Evolutionary conservation across 2,888 invertebrate species (phyloP), one percentile per base, ranked within the genome.

Genomic region (Tricholauxania praeusta): DNA sequence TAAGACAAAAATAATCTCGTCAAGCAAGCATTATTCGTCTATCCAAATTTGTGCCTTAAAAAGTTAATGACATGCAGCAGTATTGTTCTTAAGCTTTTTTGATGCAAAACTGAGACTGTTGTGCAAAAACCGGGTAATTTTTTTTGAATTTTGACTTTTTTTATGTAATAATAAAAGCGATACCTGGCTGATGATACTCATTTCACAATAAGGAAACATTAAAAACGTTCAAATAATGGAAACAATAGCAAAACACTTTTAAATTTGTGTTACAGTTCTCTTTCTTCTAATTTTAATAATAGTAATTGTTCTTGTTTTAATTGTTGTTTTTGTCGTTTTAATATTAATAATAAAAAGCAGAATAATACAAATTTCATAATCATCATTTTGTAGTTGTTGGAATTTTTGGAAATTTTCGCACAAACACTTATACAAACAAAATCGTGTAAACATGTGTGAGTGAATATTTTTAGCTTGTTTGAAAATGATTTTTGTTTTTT

Each of bases 281-380:
- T 65, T 65, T 59, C 48, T 32, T 52, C 19, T 49, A 22, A 14
- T 72, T 60, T 67, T 67, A 39, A 51, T 59, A 72, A 68, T 72
- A 68, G 51, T 51, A 71, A 65, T 49, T n/a, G 22, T n/a, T 65
- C 57, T 49, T n/a, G 19, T 65, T 57, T 12, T 59, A 28, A 22
- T 69, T 59, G 22, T 69, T n/a, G 49, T 49, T 69, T 59, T 60
- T 49, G 28, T 39, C 39, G 39, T 69, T 69, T 59, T 69, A 57
- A 63, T 68, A 63, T 68, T 72, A 63, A 71, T 74, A 74, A 66
- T 69, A 62, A 71, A 59, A 74, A 68, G 59, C 22, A 22, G 63
- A 62, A 66, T 51, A 73, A 71, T 74, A 74, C 66, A 74, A 62
- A 67, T 67, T 74, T 71, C 32, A 52, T 19, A 55, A 19, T 53